A percentile compares a stretch with the other conserved stretches of the same genome.
Conservation (phyloP, 2,888 invertebrate species). For the Drosophila suboccidentalis region DNA sequence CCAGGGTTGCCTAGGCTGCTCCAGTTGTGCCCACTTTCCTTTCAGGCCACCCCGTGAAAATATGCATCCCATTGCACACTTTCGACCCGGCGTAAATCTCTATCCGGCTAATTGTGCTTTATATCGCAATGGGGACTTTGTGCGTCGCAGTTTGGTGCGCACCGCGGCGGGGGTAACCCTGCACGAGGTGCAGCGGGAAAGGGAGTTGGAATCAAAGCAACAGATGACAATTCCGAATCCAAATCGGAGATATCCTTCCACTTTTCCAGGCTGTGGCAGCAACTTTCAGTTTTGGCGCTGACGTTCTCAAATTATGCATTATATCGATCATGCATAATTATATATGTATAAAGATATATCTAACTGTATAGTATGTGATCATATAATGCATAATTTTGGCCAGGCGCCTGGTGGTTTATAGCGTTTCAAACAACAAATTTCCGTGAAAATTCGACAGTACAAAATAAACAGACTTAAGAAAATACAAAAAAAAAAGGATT, state of each 20-base stretch:
- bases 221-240: not conserved
- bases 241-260: not conserved
- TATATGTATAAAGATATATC: not conserved
- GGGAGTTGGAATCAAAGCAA: not conserved
- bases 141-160: slow-evolving; percentile 56
- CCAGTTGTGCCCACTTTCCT: not conserved
- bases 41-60: not conserved
- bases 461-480: slow-evolving; percentile 43
- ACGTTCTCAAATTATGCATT: slow-evolving; percentile 57
- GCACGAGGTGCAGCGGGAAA: slow-evolving; percentile 37
- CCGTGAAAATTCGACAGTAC: not conserved
- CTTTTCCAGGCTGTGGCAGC: not conserved
- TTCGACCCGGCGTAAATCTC: slow-evolving; percentile 46
- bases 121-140: slow-evolving; percentile 18
- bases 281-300: slow-evolving; percentile 33
- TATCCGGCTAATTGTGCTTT: slow-evolving; percentile 33
- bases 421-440: slow-evolving; percentile 32
- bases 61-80: slow-evolving; percentile 50
- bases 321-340: slow-evolving; percentile 24
- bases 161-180: slow-evolving; percentile 68
- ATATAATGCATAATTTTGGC: slow-evolving; percentile 55
- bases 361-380: slow-evolving; percentile 21
- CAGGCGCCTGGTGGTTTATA: slow-evolving; percentile 47
- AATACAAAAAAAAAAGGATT: not conserved
- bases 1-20: not conserved